A percentile compares a stretch with the other conserved stretches of the same genome.
Conservation (phyloP, 1,140 invertebrate species). For the Charaxes varanes region DNA sequence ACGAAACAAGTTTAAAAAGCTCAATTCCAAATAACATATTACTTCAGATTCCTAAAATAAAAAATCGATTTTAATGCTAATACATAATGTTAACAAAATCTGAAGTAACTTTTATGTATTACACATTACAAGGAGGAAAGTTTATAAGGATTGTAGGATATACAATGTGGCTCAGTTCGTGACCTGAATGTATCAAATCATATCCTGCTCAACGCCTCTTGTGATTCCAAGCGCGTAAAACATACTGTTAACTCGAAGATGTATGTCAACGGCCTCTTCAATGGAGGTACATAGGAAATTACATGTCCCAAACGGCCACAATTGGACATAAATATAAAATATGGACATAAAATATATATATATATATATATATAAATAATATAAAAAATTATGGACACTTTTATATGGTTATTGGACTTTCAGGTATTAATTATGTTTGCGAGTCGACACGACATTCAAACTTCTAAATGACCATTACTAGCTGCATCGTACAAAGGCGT, state of each 20-base stretch:
- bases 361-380: no score
- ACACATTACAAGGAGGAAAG: conserved; percentile 6
- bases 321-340: conserved; percentile 1
- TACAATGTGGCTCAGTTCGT: conserved; percentile 31
- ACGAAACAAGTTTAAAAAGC: no score
- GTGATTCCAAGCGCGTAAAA: conserved; percentile 38
- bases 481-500: conserved; percentile 84
- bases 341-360: no score
- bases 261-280: conserved; percentile 30
- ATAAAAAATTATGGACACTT: no score
- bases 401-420: no score
- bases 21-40: no score
- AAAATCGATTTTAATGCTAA: no score
- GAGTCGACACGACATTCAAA: no score
- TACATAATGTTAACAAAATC: no score
- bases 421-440: no score
- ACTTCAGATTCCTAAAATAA: no score
- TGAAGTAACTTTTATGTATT: background rate
- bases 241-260: conserved; percentile 45
- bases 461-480: conserved; percentile 78
- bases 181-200: conserved; percentile 41
- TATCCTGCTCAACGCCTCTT: conserved; percentile 44
- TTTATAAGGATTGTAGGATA: conserved; percentile 10
- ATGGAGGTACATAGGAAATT: conserved; percentile 15
- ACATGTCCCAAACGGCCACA: conserved; percentile 3